Evolutionary conservation across 2,113 vertebrate species (phyloP).

Genomic region (Nannobrachium achirus): DNA sequence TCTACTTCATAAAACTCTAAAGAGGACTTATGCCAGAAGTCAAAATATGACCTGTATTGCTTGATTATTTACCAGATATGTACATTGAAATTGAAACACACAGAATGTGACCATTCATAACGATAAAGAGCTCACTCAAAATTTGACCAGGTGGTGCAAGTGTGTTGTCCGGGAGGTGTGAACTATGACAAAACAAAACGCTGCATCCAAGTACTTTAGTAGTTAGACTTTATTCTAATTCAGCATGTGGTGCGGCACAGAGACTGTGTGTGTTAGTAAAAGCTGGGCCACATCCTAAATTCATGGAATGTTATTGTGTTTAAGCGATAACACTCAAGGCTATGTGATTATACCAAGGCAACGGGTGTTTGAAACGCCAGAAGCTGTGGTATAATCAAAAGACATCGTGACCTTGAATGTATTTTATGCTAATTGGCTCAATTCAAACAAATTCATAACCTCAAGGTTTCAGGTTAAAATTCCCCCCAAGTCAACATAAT

Average conservation of each 20-base stretch:
- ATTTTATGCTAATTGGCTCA: too few species aligned
- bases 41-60: slow-evolving; percentile 1
- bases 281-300: too few species aligned
- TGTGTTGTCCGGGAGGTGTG: not conserved
- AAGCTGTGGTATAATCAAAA: slow-evolving; percentile 2
- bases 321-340: too few species aligned
- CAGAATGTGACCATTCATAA: not conserved
- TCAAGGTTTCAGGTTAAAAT: too few species aligned
- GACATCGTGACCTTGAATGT: not conserved
- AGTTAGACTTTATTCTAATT: slow-evolving; percentile 1
- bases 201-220: not conserved
- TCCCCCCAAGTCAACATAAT: too few species aligned
- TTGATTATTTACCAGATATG: slow-evolving; percentile 9
- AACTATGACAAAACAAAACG: not conserved
- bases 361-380: not conserved
- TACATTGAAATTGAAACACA: slow-evolving; percentile 15
- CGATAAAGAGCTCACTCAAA: too few species aligned
- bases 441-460: too few species aligned
- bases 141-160: not conserved
- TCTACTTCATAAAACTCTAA: slow-evolving; percentile 9
- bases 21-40: slow-evolving; percentile 2
- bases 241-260: not conserved
- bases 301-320: too few species aligned
- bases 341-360: too few species aligned
- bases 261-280: not conserved